Percentiles rank a stretch among this genome's conserved stretches.
These are phyloP conservation scores for Campoplex capitator DNA, from an alignment of 2,888 invertebrate species.

Conservation along the genomic window DNA sequence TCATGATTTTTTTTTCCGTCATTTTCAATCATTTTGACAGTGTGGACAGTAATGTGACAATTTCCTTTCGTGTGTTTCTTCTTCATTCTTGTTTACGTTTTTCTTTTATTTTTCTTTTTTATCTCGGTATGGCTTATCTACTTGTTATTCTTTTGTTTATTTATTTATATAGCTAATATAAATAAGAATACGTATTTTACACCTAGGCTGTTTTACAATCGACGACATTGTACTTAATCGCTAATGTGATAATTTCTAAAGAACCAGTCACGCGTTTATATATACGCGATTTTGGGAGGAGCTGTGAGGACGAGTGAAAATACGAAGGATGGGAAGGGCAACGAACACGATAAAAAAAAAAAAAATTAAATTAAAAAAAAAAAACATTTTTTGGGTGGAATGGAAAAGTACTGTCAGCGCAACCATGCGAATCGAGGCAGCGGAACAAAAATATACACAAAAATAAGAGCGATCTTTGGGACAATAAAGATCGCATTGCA, in stretches of 20 bases:
- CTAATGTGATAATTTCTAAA: slow-evolving; percentile 61
- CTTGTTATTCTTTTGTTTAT: slow-evolving; percentile 41
- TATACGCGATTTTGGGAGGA: background rate
- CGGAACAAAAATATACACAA: slow-evolving; percentile 31
- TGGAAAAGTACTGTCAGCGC: slow-evolving; percentile 49
- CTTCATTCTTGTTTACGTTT: slow-evolving; percentile 2
- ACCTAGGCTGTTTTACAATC: slow-evolving; percentile 68
- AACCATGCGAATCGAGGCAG: background rate
- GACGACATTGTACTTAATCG: slow-evolving; percentile 67
- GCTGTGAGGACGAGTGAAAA: slow-evolving; percentile 26
- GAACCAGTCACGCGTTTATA: slow-evolving; percentile 54
- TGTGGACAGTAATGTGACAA: slow-evolving; percentile 31
- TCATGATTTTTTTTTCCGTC: background rate
- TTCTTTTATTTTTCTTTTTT: slow-evolving; percentile 17
- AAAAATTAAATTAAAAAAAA: slow-evolving; percentile 34
- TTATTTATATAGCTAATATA: slow-evolving; percentile 59
- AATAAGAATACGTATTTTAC: slow-evolving; percentile 69
- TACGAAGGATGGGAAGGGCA: slow-evolving; percentile 52
- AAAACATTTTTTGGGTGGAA: slow-evolving; percentile 28
- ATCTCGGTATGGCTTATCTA: slow-evolving; percentile 27
- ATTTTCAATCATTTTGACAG: slow-evolving; percentile 29
- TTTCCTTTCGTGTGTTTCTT: background rate
- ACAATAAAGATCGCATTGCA: slow-evolving; percentile 7
- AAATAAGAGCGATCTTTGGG: background rate
- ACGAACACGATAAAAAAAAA: slow-evolving; percentile 46